Base-by-base conservation (phyloP, 1,140 invertebrate genomes). In the Calosoma granatense region DNA sequence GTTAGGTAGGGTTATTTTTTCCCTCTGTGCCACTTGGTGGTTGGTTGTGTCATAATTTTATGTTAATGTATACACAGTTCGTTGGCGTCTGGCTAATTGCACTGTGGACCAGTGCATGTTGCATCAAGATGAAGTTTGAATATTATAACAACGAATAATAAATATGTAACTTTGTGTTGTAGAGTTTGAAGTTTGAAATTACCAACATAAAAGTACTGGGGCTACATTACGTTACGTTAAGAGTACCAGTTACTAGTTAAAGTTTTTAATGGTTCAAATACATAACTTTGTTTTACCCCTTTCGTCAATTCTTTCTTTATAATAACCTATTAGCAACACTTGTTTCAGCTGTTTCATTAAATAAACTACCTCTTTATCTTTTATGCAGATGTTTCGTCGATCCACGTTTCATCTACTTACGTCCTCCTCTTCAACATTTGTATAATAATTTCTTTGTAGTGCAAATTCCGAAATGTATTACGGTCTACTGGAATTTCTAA, bases 301-400 rank as follows among this genome's bases (percentile, higher is more conserved):
- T 47, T 47, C 41, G 41, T 47, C 15, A 47, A 17, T 47, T 47
- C 17, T 47, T 47, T 47, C 41, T 36, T 36, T 17, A 47, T 47
- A 47, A 47, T 47, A 17, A 17, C 41, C 41, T 47, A 47, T 47
- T 47, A 47, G 41, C 6, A 47, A 47, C 41, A 47, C 41, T 47
- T 47, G 41, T 47, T 47, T 17, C 41, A 47, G 6, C 15, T 11
- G 9, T 47, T 17, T 47, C 9, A 47, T 47, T 47, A 47, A 47
- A 47, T 47, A 30, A 30, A n/a, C n/a, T n/a, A n/a, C n/a, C n/a
- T n/a, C n/a, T n/a, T n/a, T n/a, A n/a, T n/a, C n/a, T n/a, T n/a
- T n/a, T n/a, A n/a, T n/a, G n/a, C n/a, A n/a, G n/a, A n/a, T n/a
- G n/a, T n/a, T n/a, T n/a, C n/a, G n/a, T n/a, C n/a, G n/a, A n/a